These are phyloP conservation scores for Okamejei kenojei DNA, from an alignment of 2,797 vertebrate species.

Conservation along the genomic window DNA sequence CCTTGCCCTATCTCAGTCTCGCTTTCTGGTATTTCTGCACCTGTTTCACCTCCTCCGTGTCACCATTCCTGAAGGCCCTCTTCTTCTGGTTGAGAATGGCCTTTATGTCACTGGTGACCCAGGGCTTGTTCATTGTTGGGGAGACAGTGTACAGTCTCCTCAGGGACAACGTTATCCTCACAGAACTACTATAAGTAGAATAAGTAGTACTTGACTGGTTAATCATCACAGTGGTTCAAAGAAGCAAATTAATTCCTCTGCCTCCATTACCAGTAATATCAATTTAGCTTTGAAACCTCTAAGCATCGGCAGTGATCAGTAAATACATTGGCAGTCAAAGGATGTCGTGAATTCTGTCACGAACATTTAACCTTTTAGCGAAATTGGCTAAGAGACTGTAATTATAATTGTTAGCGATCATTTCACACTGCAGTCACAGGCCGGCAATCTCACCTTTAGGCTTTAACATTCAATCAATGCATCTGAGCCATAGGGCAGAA, in stretches of 20 bases:
- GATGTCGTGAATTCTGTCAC: neutral
- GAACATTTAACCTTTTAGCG: neutral
- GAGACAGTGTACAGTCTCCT: too few species aligned
- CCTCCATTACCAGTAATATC: neutral
- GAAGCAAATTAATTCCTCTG: neutral
- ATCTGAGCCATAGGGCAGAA: neutral
- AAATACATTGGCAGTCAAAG: neutral
- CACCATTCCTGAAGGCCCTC: too few species aligned
- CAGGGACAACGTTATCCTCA: neutral
- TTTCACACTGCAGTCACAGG: neutral
- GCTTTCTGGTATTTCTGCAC: too few species aligned
- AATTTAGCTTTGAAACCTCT: neutral
- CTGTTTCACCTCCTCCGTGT: too few species aligned
- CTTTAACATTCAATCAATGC: constrained; percentile 24
- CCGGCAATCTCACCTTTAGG: neutral
- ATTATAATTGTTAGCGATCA: neutral
- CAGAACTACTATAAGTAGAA: too few species aligned
- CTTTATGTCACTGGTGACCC: too few species aligned
- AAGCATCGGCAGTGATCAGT: neutral
- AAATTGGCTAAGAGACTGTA: neutral
- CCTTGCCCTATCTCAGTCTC: too few species aligned
- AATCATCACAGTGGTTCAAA: neutral
- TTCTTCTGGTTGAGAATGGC: too few species aligned
- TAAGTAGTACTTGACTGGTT: neutral
- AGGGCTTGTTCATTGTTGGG: too few species aligned